Evolutionary conservation across 1,140 invertebrate species (phyloP).

Genomic region (Bemisia tabaci): DNA sequence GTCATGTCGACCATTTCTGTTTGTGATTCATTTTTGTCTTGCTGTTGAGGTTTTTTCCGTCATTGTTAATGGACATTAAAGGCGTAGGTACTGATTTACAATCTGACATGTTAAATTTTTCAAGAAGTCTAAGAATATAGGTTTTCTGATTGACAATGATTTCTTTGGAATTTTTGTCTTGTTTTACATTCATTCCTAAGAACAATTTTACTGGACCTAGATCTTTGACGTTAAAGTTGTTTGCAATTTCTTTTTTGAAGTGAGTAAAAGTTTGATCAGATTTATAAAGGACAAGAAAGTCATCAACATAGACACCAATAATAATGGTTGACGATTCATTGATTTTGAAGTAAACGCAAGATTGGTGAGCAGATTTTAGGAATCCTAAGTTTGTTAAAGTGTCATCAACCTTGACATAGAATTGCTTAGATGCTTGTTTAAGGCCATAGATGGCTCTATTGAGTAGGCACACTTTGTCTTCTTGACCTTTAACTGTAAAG

Average conservation of each 20-base stretch:
- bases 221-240: background rate
- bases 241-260: background rate
- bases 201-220: background rate
- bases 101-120: constrained; percentile 15
- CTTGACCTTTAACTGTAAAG: constrained; percentile 12
- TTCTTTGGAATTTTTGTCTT: background rate
- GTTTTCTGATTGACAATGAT: constrained; percentile 5
- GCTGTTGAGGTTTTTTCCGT: constrained; percentile 28
- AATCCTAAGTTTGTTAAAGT: background rate
- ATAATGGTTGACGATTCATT: background rate
- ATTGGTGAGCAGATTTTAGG: background rate
- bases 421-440: background rate
- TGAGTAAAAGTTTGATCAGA: background rate
- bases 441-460: constrained; percentile 1
- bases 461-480: constrained; percentile 15
- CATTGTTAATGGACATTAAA: background rate
- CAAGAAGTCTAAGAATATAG: constrained; percentile 9
- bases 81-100: constrained; percentile 16
- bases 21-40: constrained; percentile 17
- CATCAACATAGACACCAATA: background rate
- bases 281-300: background rate
- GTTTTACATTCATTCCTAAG: background rate
- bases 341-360: background rate
- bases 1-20: constrained; percentile 20
- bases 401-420: background rate